Percentiles rank a stretch among this genome's conserved stretches.
phyloP scores from a whole-genome alignment of 2,797 vertebrate species.

The Danio choprae region DNA sequence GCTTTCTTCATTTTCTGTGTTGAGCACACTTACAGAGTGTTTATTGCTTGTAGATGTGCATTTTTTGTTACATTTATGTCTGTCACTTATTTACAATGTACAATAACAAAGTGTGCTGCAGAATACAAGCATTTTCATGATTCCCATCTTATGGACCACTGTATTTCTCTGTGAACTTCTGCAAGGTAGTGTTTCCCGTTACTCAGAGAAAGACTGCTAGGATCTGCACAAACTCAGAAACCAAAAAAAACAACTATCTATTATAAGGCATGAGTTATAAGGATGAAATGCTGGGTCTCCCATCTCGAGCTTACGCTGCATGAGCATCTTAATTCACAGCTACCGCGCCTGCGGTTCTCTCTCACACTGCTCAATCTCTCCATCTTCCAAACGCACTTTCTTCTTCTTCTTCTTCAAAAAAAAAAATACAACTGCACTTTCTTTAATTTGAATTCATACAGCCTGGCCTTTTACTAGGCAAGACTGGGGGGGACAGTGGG shows the following conservation, averaged over 20 bases:
- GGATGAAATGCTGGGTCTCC: slow-evolving; percentile 21
- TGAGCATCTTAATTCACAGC: slow-evolving; percentile 44
- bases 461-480: slow-evolving; percentile 33
- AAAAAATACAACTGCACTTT: slow-evolving; percentile 17
- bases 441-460: slow-evolving; percentile 35
- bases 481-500: slow-evolving; percentile 21
- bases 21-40: too few relatives aligned
- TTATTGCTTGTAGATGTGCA: too few relatives aligned
- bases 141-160: background rate
- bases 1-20: too few relatives aligned
- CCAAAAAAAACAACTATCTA: background rate
- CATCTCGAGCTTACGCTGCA: slow-evolving; percentile 33
- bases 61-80: too few relatives aligned
- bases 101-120: too few relatives aligned
- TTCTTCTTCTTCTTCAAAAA: too few relatives aligned
- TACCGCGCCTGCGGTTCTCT: slow-evolving; percentile 43
- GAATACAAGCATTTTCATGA: background rate
- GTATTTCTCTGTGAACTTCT: background rate
- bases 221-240: background rate
- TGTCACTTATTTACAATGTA: too few relatives aligned
- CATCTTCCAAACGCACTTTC: slow-evolving; percentile 13
- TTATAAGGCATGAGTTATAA: slow-evolving; percentile 14
- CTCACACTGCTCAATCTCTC: slow-evolving; percentile 31
- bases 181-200: background rate
- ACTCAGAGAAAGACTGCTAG: slow-evolving; percentile 4